These are phyloP conservation scores for Nemapogon koenigi DNA, from an alignment of 2,888 invertebrate genomes.

Conservation along the genomic window DNA sequence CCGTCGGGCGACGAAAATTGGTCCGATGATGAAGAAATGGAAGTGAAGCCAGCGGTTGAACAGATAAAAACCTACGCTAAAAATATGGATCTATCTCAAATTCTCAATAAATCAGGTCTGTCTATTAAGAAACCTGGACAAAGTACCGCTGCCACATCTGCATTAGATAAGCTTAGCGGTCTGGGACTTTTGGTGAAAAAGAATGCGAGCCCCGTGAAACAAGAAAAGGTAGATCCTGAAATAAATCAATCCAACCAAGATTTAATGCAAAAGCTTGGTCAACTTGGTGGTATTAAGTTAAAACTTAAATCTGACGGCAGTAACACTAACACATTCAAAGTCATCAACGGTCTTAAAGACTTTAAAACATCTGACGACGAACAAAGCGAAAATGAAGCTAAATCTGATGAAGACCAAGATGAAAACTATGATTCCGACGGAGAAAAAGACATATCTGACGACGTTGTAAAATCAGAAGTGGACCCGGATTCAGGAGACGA, in stretches of 20 bases:
- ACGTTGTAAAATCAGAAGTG: not conserved
- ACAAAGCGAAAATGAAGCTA: constrained; percentile 30
- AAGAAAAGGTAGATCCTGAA: constrained; percentile 30
- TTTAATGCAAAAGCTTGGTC: constrained; percentile 44
- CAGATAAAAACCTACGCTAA: constrained; percentile 40
- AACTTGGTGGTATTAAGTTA: constrained; percentile 51
- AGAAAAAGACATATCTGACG: too few relatives aligned
- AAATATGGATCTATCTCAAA: constrained; percentile 47
- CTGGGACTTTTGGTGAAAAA: constrained; percentile 55
- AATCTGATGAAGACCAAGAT: constrained; percentile 22
- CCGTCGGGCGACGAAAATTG: constrained; percentile 50
- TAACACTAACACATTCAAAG: constrained; percentile 46
- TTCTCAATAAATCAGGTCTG: constrained; percentile 42
- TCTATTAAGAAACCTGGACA: constrained; percentile 41
- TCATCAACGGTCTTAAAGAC: constrained; percentile 50
- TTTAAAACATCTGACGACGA: constrained; percentile 52
- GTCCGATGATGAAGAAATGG: constrained; percentile 46
- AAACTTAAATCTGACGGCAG: constrained; percentile 51
- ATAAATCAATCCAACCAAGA: constrained; percentile 21
- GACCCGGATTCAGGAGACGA: constrained; percentile 26
- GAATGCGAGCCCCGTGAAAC: constrained; percentile 39
- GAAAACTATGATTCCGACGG: constrained; percentile 18
- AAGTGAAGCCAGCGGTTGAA: constrained; percentile 18
- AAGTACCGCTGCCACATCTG: constrained; percentile 23
- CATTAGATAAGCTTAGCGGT: constrained; percentile 48